Evolutionary conservation across 1,140 invertebrate species (phyloP).

Genomic region (Hermetia illucens): DNA sequence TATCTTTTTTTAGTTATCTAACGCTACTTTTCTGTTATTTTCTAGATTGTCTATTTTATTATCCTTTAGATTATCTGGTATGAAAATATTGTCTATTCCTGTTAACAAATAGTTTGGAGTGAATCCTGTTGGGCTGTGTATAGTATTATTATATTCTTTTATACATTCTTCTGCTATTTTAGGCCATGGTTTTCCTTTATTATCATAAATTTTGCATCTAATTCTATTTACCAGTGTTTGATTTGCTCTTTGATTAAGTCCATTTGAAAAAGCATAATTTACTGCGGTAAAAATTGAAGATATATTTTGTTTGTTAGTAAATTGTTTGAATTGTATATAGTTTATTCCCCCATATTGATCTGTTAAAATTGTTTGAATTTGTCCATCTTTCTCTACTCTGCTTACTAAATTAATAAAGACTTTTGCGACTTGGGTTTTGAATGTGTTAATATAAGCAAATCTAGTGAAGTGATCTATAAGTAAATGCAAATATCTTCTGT

Average conservation of each 20-base stretch:
- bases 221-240: constrained; percentile 24
- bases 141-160: constrained; percentile 25
- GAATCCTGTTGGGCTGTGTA: constrained; percentile 21
- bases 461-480: constrained; percentile 9
- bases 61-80: constrained; percentile 18
- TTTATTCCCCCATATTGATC: constrained; percentile 27
- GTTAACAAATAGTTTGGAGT: constrained; percentile 21
- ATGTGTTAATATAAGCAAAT: constrained; percentile 22
- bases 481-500: constrained; percentile 21
- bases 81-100: constrained; percentile 15
- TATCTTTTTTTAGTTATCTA: constrained; percentile 12
- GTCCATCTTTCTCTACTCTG: constrained; percentile 6
- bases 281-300: constrained; percentile 21
- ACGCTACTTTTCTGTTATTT: constrained; percentile 11
- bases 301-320: constrained; percentile 13
- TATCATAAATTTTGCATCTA: constrained; percentile 19
- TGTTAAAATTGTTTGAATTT: constrained; percentile 19
- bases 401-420: constrained; percentile 28
- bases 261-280: constrained; percentile 24
- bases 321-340: constrained; percentile 22
- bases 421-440: constrained; percentile 18
- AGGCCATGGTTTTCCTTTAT: constrained; percentile 21
- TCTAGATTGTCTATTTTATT: constrained; percentile 6
- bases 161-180: constrained; percentile 23
- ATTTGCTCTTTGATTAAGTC: constrained; percentile 23